Evolutionary conservation across 2,113 vertebrate species (phyloP), one percentile per base, ranked within the genome.

Genomic region (Tupaia tana): DNA sequence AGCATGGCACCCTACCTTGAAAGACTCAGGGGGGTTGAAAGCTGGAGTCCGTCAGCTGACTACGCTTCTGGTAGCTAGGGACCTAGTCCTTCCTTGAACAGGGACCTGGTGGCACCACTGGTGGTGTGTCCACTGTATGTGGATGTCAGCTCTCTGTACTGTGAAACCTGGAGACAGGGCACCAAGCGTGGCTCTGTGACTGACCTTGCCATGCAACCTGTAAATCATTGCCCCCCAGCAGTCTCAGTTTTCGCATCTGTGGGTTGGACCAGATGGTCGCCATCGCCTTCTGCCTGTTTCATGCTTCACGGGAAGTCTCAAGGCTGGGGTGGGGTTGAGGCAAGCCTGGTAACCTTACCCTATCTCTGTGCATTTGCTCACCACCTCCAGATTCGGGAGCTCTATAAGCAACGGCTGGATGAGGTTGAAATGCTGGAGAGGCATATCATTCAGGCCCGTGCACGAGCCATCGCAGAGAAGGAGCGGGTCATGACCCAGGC

Each of bases 381-480:
- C 54, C 43, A 20, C 0, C 0, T 66, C 89, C 84, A 99, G 99
- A 98, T 98, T 93, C 97, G 98, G 56, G 78, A 86, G n/a, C 98
- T 99, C 71, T 99, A 98, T 78, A 96, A 95, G 58, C 90, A 66
- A 83, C 75, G 93, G 58, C 89, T 99, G 67, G 91, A 94, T 75
- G 98, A 99, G 80, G 97, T 98, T 0, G 98, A 99, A 64, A 97
- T 96, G 98, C 58, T 99, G 95, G 99, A 99, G 97, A 98, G 85
- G 63, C 99, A 99, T 58, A 99, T 99, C 27, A 98, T 98, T 71
- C 96, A 99, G 96, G 99, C 99, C n/a, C 98, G 98, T 9, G 97
- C 98, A 25, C 98, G 59, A 18, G 98, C 99, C 22, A 96, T 98
- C 34, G 97, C 95, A 5, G 98, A 98, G 96, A 99, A 99, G 58